Conservation (phyloP, 1,140 invertebrate genomes). For the Drosophila persimilis region DNA sequence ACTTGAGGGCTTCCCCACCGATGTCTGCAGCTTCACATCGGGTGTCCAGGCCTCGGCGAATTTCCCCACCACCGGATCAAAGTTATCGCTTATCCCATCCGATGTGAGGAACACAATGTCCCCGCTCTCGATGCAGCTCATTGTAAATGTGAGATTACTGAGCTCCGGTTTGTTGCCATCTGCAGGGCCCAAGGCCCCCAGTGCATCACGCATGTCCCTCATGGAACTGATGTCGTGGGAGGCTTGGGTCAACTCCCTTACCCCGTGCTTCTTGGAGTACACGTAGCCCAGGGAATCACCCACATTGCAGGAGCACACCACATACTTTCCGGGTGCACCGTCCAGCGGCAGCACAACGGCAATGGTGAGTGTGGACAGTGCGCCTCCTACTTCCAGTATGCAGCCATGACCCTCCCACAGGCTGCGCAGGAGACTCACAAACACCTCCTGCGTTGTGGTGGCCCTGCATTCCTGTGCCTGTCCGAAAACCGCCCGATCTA, state of each 20-base stretch:
- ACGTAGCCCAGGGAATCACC: conserved; percentile 95
- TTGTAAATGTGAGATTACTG: conserved; percentile 94
- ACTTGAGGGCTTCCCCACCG: conserved; percentile 21
- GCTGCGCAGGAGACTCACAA: conserved; percentile 90
- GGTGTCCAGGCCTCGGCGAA: conserved; percentile 86
- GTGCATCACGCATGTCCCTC: conserved; percentile 95
- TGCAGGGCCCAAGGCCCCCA: conserved; percentile 95
- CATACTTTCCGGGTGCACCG: conserved; percentile 84
- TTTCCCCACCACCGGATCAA: conserved; percentile 97
- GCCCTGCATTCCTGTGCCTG: conserved; percentile 66
- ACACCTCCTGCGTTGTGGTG: conserved; percentile 86
- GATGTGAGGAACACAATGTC: conserved; percentile 96
- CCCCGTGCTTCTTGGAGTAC: conserved; percentile 90
- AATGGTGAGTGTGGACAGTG: conserved; percentile 93
- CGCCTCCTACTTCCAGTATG: conserved; percentile 93
- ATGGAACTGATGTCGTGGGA: conserved; percentile 95
- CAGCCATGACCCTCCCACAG: conserved; percentile 94
- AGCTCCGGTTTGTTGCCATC: conserved; percentile 95
- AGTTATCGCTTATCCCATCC: conserved; percentile 97
- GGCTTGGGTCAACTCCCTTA: conserved; percentile 89
- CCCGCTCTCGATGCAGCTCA: conserved; percentile 92
- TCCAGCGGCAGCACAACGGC: conserved; percentile 89
- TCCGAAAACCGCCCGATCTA: conserved; percentile 90
- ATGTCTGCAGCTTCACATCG: conserved; percentile 68
- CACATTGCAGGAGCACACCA: conserved; percentile 95